Conservation (phyloP, 1,140 invertebrate genomes). For the Anagrus nilaparvatae region DNA sequence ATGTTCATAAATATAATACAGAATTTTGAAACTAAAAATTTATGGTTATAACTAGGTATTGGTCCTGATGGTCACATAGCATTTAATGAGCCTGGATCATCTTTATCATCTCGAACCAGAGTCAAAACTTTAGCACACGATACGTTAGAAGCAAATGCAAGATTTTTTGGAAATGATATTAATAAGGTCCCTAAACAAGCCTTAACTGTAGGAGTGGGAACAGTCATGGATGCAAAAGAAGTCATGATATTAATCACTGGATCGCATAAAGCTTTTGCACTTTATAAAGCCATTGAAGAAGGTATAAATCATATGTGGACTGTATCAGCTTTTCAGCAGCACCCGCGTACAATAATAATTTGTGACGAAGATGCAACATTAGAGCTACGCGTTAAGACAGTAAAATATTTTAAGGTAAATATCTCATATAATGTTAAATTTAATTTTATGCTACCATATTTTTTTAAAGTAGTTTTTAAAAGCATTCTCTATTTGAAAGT, state of each 20-base stretch:
- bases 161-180: constrained; percentile 95
- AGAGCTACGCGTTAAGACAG: constrained; percentile 94
- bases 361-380: constrained; percentile 97
- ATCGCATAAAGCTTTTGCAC: constrained; percentile 91
- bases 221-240: constrained; percentile 97
- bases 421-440: not conserved
- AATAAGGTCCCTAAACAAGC: constrained; percentile 86
- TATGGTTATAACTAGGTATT: constrained; percentile 54
- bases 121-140: constrained; percentile 95
- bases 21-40: not conserved
- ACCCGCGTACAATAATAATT: constrained; percentile 82
- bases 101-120: constrained; percentile 84
- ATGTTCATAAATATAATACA: not conserved
- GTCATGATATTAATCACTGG: constrained; percentile 98
- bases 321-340: constrained; percentile 96
- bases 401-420: constrained; percentile 96
- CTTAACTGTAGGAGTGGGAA: constrained; percentile 95
- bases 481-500: too few relatives aligned
- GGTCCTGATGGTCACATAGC: constrained; percentile 99
- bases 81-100: constrained; percentile 96
- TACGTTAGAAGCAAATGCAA: constrained; percentile 91
- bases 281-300: constrained; percentile 93
- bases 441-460: constrained; percentile 5
- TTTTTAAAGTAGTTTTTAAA: too few relatives aligned
- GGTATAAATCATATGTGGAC: constrained; percentile 99